These are phyloP conservation scores for Rapana venosa DNA, from an alignment of 2,888 invertebrate species.

Conservation along the genomic window DNA sequence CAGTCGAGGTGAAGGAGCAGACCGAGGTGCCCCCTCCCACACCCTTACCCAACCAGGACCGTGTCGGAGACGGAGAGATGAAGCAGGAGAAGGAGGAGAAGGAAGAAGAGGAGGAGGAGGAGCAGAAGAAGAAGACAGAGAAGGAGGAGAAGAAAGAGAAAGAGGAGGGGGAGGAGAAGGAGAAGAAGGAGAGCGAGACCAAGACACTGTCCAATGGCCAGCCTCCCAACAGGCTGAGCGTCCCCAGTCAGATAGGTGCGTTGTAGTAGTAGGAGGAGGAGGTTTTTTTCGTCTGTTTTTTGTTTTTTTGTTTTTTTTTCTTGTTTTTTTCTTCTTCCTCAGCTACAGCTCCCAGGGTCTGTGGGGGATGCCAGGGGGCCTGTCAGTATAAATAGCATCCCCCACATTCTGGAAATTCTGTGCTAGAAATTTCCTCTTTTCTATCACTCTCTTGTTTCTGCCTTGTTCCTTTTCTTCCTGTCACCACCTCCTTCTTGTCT, in stretches of 20 bases:
- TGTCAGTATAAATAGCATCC: no score
- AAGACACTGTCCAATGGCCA: slow-evolving; percentile 25
- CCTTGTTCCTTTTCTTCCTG: no score
- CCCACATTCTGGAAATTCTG: no score
- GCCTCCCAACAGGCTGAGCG: background rate
- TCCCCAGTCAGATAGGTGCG: slow-evolving; percentile 19
- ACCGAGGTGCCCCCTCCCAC: background rate
- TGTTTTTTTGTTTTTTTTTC: no score
- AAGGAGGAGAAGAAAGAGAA: background rate
- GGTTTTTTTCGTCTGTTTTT: no score
- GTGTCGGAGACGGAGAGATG: background rate
- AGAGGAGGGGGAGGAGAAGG: background rate
- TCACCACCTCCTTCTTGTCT: no score
- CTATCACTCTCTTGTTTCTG: no score
- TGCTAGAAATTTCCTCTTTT: no score
- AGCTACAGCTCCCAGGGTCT: no score
- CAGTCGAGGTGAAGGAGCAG: background rate
- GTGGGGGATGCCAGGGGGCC: no score
- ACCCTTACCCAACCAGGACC: background rate
- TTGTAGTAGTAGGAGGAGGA: background rate
- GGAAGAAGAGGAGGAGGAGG: background rate
- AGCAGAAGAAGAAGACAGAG: no score
- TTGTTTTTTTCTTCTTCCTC: no score
- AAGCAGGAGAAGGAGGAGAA: background rate
- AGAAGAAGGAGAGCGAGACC: background rate